These are phyloP conservation scores for Antitype chi DNA, from an alignment of 2,888 invertebrate genomes.

Conservation along the genomic window DNA sequence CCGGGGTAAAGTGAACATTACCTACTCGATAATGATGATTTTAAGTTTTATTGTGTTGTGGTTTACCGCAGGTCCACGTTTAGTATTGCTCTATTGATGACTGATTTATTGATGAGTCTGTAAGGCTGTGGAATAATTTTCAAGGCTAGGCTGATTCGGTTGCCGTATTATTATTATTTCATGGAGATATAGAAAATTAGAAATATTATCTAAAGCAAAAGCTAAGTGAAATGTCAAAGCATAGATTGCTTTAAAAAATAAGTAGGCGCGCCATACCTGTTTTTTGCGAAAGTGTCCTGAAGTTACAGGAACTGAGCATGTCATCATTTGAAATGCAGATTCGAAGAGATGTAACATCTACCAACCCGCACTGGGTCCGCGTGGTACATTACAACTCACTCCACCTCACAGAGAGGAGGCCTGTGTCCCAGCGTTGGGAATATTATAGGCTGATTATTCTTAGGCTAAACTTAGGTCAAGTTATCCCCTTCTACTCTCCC, in stretches of 20 bases:
- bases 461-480: not conserved
- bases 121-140: not conserved
- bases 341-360: too few species aligned
- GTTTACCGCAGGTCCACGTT: conserved; percentile 28
- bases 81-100: conserved; percentile 9
- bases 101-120: conserved; percentile 18
- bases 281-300: not conserved
- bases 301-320: not conserved
- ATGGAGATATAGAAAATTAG: not conserved
- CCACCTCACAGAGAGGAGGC: too few species aligned
- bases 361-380: too few species aligned
- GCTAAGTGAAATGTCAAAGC: not conserved
- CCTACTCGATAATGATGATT: not conserved
- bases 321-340: not conserved
- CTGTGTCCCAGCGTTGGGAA: too few species aligned
- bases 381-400: too few species aligned
- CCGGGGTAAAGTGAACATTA: conserved; percentile 3
- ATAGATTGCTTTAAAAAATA: not conserved
- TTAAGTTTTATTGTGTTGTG: conserved; percentile 23
- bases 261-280: not conserved
- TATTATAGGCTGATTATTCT: too few species aligned
- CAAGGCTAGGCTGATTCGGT: not conserved
- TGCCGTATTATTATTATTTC: not conserved
- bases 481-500: conserved; percentile 16
- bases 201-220: not conserved